Conservation (phyloP, 2,113 vertebrate genomes). For the Oreochromis niloticus region DNA sequence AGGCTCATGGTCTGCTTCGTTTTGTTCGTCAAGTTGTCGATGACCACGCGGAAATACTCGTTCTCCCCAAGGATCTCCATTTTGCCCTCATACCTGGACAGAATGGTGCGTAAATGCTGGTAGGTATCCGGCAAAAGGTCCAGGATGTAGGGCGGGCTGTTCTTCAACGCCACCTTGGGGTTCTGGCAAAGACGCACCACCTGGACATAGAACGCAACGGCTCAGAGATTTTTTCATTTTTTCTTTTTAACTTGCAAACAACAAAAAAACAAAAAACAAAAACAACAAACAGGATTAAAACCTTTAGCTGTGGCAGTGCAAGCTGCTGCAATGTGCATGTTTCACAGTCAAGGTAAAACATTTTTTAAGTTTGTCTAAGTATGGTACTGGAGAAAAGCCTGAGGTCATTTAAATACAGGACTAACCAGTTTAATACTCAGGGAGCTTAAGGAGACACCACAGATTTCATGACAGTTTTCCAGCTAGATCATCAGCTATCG, state of each 20-base stretch:
- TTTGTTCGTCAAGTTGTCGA: slow-evolving; percentile 98
- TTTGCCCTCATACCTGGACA: slow-evolving; percentile 93
- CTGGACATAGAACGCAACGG: slow-evolving; percentile 43
- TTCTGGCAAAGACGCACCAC: slow-evolving; percentile 97
- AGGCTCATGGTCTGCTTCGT: slow-evolving; percentile 98
- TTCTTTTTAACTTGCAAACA: not conserved
- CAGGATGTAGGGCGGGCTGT: slow-evolving; percentile 97
- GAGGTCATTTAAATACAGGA: not conserved
- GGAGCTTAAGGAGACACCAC: not conserved
- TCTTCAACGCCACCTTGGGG: slow-evolving; percentile 92
- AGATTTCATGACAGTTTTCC: not conserved
- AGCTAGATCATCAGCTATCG: not conserved
- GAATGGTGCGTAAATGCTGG: slow-evolving; percentile 90
- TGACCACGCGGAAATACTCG: slow-evolving; percentile 94
- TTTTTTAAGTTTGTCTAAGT: not conserved
- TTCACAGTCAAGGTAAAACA: not conserved
- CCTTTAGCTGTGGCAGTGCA: rapidly evolving
- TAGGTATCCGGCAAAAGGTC: slow-evolving; percentile 96
- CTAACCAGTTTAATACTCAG: not conserved
- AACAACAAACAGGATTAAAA: not conserved
- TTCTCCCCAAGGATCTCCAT: slow-evolving; percentile 96
- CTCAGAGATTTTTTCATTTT: not conserved
- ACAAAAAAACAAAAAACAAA: not conserved
- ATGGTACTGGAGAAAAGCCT: not conserved
- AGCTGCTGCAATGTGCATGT: not conserved